Evolutionary conservation across 2,888 invertebrate species (phyloP).

Genomic region (Mactromeris polynyma): DNA sequence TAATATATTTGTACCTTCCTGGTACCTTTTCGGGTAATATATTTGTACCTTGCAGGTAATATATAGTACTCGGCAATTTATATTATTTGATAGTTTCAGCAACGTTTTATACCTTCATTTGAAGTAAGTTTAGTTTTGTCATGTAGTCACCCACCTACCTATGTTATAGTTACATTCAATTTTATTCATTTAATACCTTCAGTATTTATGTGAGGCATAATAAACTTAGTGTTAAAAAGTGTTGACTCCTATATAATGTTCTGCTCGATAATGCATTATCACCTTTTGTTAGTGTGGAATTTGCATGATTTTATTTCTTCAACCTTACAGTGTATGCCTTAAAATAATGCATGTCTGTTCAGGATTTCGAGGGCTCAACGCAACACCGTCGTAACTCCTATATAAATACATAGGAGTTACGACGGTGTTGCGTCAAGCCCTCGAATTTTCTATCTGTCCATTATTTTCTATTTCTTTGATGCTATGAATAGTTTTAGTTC

Average conservation of each 20-base stretch:
- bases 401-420: too few relatives aligned
- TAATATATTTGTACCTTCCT: too few relatives aligned
- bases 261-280: neutral
- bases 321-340: neutral
- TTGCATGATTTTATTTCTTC: neutral
- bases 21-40: too few relatives aligned
- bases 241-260: neutral
- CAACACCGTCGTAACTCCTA: too few relatives aligned
- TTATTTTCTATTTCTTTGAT: neutral
- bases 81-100: conserved; percentile 53
- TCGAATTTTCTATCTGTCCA: neutral
- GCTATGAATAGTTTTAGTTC: neutral
- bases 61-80: neutral
- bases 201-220: neutral
- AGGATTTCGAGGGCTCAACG: too few relatives aligned
- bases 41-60: too few relatives aligned
- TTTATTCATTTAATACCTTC: neutral
- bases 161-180: neutral
- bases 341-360: too few relatives aligned
- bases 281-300: neutral
- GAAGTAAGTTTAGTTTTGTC: conserved; percentile 63
- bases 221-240: too few relatives aligned
- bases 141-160: neutral
- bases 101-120: conserved; percentile 55
- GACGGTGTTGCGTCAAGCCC: too few relatives aligned